Evolutionary conservation across 1,140 invertebrate genomes (phyloP).

Genomic region (Euura saliciscinereae): DNA sequence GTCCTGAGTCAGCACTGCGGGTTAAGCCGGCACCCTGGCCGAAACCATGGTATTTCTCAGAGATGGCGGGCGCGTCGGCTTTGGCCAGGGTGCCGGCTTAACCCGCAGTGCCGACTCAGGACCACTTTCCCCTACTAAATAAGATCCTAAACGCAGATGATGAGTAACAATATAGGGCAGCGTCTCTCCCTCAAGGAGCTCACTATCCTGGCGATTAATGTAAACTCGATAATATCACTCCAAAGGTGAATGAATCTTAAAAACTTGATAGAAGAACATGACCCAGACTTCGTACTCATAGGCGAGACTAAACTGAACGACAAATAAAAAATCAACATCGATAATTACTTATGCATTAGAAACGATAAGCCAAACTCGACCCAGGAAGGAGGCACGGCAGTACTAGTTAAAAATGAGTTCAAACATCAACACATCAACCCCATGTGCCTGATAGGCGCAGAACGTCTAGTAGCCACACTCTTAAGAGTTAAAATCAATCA

Average conservation of each 20-base stretch:
- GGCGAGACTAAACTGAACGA: constrained; percentile 20
- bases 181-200: too few relatives aligned
- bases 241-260: constrained; percentile 15
- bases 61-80: too few relatives aligned
- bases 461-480: not conserved
- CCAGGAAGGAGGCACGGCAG: constrained; percentile 17
- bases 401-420: not conserved
- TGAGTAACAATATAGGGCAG: too few relatives aligned
- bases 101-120: too few relatives aligned
- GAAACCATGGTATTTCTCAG: too few relatives aligned
- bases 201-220: constrained; percentile 18
- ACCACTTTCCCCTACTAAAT: too few relatives aligned
- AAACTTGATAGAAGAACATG: constrained; percentile 8
- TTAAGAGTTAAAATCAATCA: not conserved
- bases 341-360: constrained; percentile 13
- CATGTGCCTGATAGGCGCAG: not conserved
- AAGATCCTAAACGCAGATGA: too few relatives aligned
- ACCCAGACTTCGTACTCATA: constrained; percentile 15
- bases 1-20: too few relatives aligned
- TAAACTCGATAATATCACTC: constrained; percentile 14
- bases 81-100: too few relatives aligned
- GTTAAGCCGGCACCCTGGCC: too few relatives aligned
- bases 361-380: constrained; percentile 10
- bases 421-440: not conserved
- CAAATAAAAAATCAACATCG: constrained; percentile 9